Evolutionary conservation across 2,113 vertebrate species (phyloP).

Genomic region (Hemibagrus wyckioides): DNA sequence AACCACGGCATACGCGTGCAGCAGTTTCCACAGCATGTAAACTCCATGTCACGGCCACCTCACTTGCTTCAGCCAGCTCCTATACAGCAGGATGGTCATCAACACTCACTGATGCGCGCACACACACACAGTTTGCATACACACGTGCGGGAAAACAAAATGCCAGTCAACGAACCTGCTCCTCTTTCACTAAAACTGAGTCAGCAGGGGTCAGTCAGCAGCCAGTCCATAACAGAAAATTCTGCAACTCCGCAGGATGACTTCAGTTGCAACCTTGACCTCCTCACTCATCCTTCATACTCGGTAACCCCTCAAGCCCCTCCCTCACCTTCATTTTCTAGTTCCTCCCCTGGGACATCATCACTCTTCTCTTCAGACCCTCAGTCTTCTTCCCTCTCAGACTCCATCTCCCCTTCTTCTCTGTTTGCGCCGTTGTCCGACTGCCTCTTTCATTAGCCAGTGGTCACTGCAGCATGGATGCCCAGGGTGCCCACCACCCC

Average conservation of each 20-base stretch:
- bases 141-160: neutral
- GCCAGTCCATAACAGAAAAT: slow-evolving; percentile 14
- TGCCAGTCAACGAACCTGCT: neutral
- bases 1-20: neutral
- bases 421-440: slow-evolving; percentile 40
- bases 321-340: slow-evolving; percentile 27
- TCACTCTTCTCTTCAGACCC: slow-evolving; percentile 20
- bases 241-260: neutral
- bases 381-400: slow-evolving; percentile 39
- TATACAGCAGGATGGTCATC: slow-evolving; percentile 20
- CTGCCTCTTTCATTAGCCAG: slow-evolving; percentile 61
- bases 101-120: neutral
- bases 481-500: slow-evolving; percentile 81
- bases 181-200: slow-evolving; percentile 2
- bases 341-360: slow-evolving; percentile 7
- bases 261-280: slow-evolving; percentile 40
- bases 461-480: slow-evolving; percentile 65
- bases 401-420: slow-evolving; percentile 46
- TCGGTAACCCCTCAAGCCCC: slow-evolving; percentile 37
- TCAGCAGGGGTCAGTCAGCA: slow-evolving; percentile 7
- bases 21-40: slow-evolving; percentile 21
- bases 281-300: slow-evolving; percentile 28
- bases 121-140: neutral
- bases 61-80: neutral
- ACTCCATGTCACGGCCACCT: neutral